Percentiles rank a stretch among this genome's conserved stretches.
Evolutionary conservation across 2,113 vertebrate genomes (phyloP).

Genomic region (Chaetodon trifascialis): DNA sequence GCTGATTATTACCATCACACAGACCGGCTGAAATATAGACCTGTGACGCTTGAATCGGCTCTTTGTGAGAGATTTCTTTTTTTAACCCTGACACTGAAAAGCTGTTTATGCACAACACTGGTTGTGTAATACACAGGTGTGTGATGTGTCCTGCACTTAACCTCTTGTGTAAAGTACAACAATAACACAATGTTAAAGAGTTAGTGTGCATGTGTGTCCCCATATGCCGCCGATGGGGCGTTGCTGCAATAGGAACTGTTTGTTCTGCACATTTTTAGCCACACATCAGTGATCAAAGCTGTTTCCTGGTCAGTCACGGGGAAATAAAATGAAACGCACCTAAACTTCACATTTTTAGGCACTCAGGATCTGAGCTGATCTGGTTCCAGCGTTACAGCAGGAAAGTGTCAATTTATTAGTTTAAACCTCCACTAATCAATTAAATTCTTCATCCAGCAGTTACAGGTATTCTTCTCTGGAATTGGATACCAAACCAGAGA

Average conservation of each 20-base stretch:
- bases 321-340: background rate
- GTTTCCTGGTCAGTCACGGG: constrained; percentile 1
- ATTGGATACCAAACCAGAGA: background rate
- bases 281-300: constrained; percentile 27
- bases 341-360: background rate
- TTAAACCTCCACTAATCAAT: background rate
- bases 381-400: background rate
- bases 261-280: constrained; percentile 14
- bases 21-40: constrained; percentile 14
- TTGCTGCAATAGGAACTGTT: constrained; percentile 1
- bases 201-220: background rate
- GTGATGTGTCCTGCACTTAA: background rate
- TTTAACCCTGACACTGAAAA: constrained; percentile 15
- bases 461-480: too few relatives aligned
- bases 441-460: background rate
- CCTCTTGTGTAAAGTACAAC: constrained; percentile 5
- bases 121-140: background rate
- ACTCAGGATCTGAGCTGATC: background rate
- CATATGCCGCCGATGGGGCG: background rate
- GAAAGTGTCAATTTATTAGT: background rate
- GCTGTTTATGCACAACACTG: background rate
- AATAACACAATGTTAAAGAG: background rate
- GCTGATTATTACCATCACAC: constrained; percentile 36
- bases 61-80: background rate
- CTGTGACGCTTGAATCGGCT: constrained; percentile 12